These are phyloP conservation scores for Sepioteuthis lessoniana DNA, from an alignment of 2,888 invertebrate species.

Conservation along the genomic window DNA sequence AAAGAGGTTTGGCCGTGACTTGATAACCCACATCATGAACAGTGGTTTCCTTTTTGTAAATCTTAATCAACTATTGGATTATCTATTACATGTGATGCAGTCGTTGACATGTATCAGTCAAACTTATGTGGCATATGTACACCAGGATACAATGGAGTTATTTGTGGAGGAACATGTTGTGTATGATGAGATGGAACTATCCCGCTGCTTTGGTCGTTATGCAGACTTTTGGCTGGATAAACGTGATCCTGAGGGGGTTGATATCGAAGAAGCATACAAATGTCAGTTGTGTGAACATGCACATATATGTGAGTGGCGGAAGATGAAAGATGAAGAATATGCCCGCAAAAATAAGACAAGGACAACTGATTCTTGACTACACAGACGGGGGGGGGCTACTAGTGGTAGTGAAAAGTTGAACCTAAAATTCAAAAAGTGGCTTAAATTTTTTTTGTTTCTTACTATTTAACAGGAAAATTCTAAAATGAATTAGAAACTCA, in stretches of 20 bases:
- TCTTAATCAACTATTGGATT: slow-evolving; percentile 58
- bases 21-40: slow-evolving; percentile 56
- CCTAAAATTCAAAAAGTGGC: too few species aligned
- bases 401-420: too few species aligned
- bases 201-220: slow-evolving; percentile 55
- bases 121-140: slow-evolving; percentile 67
- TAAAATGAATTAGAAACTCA: too few species aligned
- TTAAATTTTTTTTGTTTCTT: too few species aligned
- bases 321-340: slow-evolving; percentile 61
- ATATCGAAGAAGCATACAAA: slow-evolving; percentile 74
- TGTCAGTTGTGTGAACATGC: slow-evolving; percentile 70
- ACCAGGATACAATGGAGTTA: slow-evolving; percentile 63
- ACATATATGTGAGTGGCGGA: slow-evolving; percentile 70
- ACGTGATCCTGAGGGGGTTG: slow-evolving; percentile 66
- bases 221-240: slow-evolving; percentile 67
- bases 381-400: too few species aligned
- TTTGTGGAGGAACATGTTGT: slow-evolving; percentile 58
- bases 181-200: slow-evolving; percentile 61
- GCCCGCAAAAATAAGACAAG: slow-evolving; percentile 54
- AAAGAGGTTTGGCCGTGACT: slow-evolving; percentile 59
- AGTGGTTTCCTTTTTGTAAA: slow-evolving; percentile 53
- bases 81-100: slow-evolving; percentile 60
- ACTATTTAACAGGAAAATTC: too few species aligned
- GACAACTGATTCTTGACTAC: neutral
- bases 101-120: slow-evolving; percentile 64